A percentile compares a stretch with the other conserved stretches of the same genome.
These are phyloP conservation scores for Luscinia megarhynchos DNA, from an alignment of 2,797 vertebrate genomes.

Conservation along the genomic window DNA sequence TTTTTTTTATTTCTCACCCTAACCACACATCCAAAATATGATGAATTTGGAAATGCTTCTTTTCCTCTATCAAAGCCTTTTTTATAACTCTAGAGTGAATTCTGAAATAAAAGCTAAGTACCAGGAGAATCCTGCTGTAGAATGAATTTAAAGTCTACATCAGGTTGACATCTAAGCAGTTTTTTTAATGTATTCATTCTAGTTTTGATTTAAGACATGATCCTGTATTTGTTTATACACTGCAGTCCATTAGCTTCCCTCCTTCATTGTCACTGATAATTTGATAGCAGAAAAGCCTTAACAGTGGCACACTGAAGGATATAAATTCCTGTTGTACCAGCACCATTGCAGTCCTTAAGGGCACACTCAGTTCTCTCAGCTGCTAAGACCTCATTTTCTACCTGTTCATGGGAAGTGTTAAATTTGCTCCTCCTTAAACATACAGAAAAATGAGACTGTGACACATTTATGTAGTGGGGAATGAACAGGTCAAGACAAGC, in stretches of 20 bases:
- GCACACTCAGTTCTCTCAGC: neutral
- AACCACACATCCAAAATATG: neutral
- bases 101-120: neutral
- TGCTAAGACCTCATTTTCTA: neutral
- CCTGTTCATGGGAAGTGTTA: neutral
- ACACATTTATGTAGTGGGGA: neutral
- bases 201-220: neutral
- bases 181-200: fast-evolving
- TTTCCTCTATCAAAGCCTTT: neutral
- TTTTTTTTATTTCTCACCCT: neutral
- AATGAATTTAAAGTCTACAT: neutral
- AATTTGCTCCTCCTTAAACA: neutral
- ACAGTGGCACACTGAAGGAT: neutral
- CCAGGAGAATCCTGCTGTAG: neutral
- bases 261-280: neutral
- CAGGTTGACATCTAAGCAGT: neutral
- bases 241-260: neutral
- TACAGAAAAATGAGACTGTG: neutral
- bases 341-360: neutral
- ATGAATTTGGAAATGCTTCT: neutral
- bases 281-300: neutral
- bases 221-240: neutral
- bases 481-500: neutral
- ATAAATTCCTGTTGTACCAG: neutral
- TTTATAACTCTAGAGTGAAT: neutral